Base-by-base conservation (phyloP, 92 coral and sea anemone genomes). In the Paragorgia papillata region DNA sequence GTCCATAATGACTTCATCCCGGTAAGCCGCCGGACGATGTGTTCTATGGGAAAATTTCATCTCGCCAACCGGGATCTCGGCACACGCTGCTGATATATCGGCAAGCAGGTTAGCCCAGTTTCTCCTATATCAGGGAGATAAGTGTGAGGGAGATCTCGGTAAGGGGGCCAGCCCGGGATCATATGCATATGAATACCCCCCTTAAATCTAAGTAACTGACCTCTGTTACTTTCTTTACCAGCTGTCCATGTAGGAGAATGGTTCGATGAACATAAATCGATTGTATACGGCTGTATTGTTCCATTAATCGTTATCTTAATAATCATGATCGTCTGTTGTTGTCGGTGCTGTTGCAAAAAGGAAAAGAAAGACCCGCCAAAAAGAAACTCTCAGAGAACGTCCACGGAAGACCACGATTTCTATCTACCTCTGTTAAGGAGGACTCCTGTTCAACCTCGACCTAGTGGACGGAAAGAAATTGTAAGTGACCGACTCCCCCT, bases 361-460 rank as follows among this genome's bases (percentile, higher is more conserved):
- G 48, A 49, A 68, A 59, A 68, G 9, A 68, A 48, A 25, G 48
- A 26, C 19, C 75, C 44, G 2, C 75, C 50, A 2, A n/a, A 54
- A 49, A 33, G 50, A n/a, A 44, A 24, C 9, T 14, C 58, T 48
- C 34, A 21, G 1, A 37, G 39, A 48, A 25, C 30, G 22, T 46
- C 75, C 7, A 20, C 48, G 57, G 29, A 35, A 25, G 39, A 44
- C 18, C 58, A 68, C 25, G 58, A 68, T 44, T 68, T 21, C 30
- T 37, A 25, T 1, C 27, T 68, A 68, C 75, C 75, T 46, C 58
- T 40, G 33, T 48, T 43, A 40, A 44, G 41, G 30, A 68, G 48
- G 41, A 44, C 75, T 46, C 20, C 75, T 3, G 75, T 68, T 18
- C 75, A 68, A 49, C 75, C 75, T 44, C 32, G 17, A 18, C 75